These are phyloP conservation scores for Phaetusa simplex DNA, from an alignment of 2,113 vertebrate genomes.

Conservation along the genomic window DNA sequence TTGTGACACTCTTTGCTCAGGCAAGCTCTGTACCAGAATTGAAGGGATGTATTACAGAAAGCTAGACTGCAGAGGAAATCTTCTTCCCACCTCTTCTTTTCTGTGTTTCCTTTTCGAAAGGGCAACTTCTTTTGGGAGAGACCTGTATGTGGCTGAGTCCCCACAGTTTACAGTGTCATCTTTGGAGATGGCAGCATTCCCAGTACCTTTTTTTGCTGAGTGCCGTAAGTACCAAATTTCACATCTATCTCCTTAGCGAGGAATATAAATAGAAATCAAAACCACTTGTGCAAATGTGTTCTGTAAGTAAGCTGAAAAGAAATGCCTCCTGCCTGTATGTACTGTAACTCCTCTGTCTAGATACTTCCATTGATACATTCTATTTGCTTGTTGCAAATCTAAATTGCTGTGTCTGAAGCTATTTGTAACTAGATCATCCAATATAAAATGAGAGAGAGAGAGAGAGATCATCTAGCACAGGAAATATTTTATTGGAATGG, in stretches of 20 bases:
- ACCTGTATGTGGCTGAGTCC: not conserved
- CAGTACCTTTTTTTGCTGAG: not conserved
- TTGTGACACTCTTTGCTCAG: not conserved
- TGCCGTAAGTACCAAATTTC: not conserved
- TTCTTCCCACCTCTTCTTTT: not conserved
- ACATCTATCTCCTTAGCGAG: not conserved
- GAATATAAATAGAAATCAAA: constrained; percentile 26
- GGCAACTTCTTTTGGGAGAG: not conserved
- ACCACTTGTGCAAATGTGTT: not conserved
- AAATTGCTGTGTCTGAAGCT: not conserved
- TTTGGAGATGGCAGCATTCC: not conserved
- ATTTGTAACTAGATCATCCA: not conserved
- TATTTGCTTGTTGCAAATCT: constrained; percentile 5
- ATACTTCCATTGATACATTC: not conserved
- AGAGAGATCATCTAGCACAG: not conserved
- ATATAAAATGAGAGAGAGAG: not conserved
- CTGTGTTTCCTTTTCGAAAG: not conserved
- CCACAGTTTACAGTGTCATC: not conserved
- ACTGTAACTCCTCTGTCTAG: not conserved
- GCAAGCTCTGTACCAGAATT: not conserved
- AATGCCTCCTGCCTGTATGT: not conserved
- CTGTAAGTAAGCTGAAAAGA: not conserved
- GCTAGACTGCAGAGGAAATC: not conserved
- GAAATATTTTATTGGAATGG: constrained; percentile 17
- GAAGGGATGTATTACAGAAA: not conserved